Percentiles rank a stretch among this genome's conserved stretches.
Evolutionary conservation across 2,113 vertebrate genomes (phyloP).

Genomic region (Myiopsitta monachus): DNA sequence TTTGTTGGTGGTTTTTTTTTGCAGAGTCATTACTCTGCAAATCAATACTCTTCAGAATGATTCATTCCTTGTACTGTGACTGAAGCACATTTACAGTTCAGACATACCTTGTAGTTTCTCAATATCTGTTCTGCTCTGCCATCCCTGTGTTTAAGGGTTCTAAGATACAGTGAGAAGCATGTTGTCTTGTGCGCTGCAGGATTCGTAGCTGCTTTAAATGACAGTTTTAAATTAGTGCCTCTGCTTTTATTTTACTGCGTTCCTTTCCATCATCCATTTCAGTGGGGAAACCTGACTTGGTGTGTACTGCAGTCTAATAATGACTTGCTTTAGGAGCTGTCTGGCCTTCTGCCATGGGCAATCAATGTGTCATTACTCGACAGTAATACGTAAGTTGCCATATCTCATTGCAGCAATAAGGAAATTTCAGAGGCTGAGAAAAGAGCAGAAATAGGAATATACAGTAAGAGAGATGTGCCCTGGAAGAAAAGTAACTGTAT

Average conservation of each 20-base stretch:
- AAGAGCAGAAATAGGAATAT: not conserved
- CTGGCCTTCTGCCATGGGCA: slow-evolving; percentile 20
- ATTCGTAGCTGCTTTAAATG: not conserved
- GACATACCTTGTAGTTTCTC: not conserved
- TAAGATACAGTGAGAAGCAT: not conserved
- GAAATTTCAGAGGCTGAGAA: not conserved
- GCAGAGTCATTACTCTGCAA: not conserved
- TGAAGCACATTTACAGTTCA: not conserved
- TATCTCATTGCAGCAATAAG: not conserved
- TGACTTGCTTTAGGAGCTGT: slow-evolving; percentile 18
- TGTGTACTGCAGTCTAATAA: not conserved
- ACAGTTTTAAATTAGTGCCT: not conserved
- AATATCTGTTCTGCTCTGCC: fast-evolving
- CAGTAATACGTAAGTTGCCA: not conserved
- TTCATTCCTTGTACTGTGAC: not conserved
- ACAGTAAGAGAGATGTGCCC: too few species aligned
- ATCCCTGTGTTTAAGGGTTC: not conserved
- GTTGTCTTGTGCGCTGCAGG: not conserved
- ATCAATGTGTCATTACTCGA: not conserved
- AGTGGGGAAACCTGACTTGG: not conserved
- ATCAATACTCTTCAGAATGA: not conserved
- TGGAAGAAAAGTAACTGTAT: not conserved
- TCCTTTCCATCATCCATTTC: not conserved
- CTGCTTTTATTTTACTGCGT: slow-evolving; percentile 2
- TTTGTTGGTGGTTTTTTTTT: not conserved